These are phyloP conservation scores for Parambassis ranga DNA, from an alignment of 2,797 vertebrate species.

Conservation along the genomic window DNA sequence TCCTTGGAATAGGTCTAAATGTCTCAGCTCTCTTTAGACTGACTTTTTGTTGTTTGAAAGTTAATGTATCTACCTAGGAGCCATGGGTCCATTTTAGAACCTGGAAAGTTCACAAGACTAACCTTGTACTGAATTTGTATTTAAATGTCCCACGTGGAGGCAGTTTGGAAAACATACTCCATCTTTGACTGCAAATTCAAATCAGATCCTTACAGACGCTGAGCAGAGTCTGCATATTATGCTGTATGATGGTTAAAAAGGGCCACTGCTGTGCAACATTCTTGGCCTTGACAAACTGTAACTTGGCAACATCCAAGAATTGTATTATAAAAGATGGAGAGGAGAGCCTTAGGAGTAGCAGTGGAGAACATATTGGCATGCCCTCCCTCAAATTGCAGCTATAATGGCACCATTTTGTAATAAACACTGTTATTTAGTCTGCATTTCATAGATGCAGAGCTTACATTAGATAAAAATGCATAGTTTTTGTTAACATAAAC, in stretches of 20 bases:
- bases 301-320: constrained; percentile 66
- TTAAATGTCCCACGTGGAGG: constrained; percentile 8
- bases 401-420: constrained; percentile 14
- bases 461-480: not conserved
- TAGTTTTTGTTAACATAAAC: not conserved
- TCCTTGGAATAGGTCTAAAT: constrained; percentile 4
- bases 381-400: constrained; percentile 8
- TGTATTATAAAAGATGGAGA: constrained; percentile 50
- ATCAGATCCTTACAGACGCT: constrained; percentile 21
- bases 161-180: not conserved
- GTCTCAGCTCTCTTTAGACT: not conserved
- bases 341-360: constrained; percentile 21
- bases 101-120: constrained; percentile 13
- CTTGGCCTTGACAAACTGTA: constrained; percentile 57
- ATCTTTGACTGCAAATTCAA: constrained; percentile 29
- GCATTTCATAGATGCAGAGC: constrained; percentile 1
- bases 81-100: not conserved
- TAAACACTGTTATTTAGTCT: constrained; percentile 9
- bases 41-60: constrained; percentile 2
- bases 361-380: constrained; percentile 42
- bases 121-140: constrained; percentile 8
- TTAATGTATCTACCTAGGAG: constrained; percentile 12
- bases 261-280: constrained; percentile 65
- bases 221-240: constrained; percentile 32
- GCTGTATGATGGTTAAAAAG: constrained; percentile 13